These are phyloP conservation scores for Lepidostoma basale DNA, from an alignment of 1,140 invertebrate species.

Conservation along the genomic window DNA sequence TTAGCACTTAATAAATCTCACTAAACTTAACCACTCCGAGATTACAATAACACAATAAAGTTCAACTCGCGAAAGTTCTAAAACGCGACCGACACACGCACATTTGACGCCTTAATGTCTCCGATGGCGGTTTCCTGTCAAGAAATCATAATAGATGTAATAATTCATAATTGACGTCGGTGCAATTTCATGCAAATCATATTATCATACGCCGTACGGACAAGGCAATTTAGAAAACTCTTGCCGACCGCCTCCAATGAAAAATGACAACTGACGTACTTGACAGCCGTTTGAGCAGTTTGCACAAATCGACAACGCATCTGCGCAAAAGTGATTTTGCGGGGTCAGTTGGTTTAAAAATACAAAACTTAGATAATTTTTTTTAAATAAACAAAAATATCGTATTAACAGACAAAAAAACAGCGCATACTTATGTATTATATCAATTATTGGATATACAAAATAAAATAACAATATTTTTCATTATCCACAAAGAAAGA, in stretches of 20 bases:
- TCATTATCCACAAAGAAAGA: no score
- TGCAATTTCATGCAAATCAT: conserved; percentile 37
- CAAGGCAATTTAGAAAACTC: conserved; percentile 26
- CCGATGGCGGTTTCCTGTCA: conserved; percentile 27
- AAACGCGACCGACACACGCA: conserved; percentile 10
- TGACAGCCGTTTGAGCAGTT: neutral
- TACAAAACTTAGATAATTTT: no score
- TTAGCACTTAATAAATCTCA: conserved; percentile 33
- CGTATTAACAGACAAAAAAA: no score
- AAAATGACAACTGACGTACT: conserved; percentile 17
- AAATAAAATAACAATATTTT: no score
- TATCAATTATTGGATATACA: no score
- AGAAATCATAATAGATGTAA: conserved; percentile 34
- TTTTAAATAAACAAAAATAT: no score
- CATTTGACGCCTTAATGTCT: conserved; percentile 18
- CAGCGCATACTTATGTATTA: no score
- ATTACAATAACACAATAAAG: conserved; percentile 22
- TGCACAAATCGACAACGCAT: no score
- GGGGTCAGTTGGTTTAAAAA: neutral
- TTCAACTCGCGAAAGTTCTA: neutral
- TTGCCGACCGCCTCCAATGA: conserved; percentile 2
- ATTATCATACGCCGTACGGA: conserved; percentile 16
- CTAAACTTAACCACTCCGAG: conserved; percentile 2
- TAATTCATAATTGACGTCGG: conserved; percentile 36
- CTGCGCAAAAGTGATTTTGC: no score